Percentiles rank a stretch among this genome's conserved stretches.
These are phyloP conservation scores for Sparus aurata DNA, from an alignment of 2,797 vertebrate genomes.

Conservation along the genomic window DNA sequence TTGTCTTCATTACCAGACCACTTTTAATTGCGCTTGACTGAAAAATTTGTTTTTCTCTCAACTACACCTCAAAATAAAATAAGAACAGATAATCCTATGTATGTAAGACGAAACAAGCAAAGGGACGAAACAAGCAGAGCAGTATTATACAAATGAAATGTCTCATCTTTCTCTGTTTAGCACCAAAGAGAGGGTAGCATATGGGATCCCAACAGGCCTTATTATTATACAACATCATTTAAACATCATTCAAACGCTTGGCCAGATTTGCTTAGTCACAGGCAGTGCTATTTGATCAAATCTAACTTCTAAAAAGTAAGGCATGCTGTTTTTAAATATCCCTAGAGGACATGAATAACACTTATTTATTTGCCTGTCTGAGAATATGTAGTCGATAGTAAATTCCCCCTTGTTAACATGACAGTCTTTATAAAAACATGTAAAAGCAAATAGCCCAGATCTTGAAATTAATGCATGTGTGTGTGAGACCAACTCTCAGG, in stretches of 20 bases:
- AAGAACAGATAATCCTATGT: constrained; percentile 17
- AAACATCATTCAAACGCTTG: background rate
- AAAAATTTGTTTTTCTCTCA: background rate
- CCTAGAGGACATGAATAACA: background rate
- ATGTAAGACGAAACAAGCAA: constrained; percentile 33
- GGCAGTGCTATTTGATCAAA: constrained; percentile 11
- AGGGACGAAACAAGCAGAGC: constrained; percentile 3
- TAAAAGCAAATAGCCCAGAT: background rate
- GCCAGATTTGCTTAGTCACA: background rate
- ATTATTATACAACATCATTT: constrained; percentile 16
- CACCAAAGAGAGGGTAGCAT: constrained; percentile 20
- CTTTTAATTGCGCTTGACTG: background rate
- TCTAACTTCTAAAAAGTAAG: background rate
- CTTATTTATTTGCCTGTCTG: background rate
- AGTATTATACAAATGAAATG: constrained; percentile 19
- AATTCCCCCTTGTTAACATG: background rate
- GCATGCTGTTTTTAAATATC: background rate
- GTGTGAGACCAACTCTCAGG: no score
- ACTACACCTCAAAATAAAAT: constrained; percentile 26
- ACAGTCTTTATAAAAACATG: background rate
- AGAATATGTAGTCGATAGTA: no score
- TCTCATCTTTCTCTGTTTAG: constrained; percentile 29
- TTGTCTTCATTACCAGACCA: background rate
- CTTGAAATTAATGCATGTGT: background rate
- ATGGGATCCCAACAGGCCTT: constrained; percentile 23